phyloP scores from a whole-genome alignment of 2,113 vertebrate genomes.

The Ameiurus melas region DNA sequence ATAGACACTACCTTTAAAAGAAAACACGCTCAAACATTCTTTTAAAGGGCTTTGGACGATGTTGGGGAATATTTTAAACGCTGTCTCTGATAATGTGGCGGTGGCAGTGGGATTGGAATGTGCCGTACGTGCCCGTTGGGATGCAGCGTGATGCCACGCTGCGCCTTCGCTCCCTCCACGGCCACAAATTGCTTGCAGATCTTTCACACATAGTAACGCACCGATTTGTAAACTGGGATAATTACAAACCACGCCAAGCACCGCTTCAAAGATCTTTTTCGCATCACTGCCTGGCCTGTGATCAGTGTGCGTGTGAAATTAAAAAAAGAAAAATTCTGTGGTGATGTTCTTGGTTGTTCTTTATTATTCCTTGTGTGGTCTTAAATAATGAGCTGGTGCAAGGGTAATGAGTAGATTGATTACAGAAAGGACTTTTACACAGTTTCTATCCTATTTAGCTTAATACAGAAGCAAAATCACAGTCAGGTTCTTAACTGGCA shows the following conservation, averaged over 20 bases:
- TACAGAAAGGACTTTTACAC: conserved; percentile 32
- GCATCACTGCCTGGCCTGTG: conserved; percentile 50
- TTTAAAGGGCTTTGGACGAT: conserved; percentile 13
- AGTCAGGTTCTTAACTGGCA: neutral
- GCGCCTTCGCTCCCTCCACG: conserved; percentile 57
- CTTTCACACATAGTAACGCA: conserved; percentile 79
- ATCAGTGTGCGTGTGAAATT: conserved; percentile 20
- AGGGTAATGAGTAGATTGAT: conserved; percentile 33
- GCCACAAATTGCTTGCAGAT: conserved; percentile 80
- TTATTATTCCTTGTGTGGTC: conserved; percentile 33
- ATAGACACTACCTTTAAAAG: neutral
- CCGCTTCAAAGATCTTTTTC: conserved; percentile 56
- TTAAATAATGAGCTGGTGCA: conserved; percentile 10
- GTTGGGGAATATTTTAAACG: conserved; percentile 9
- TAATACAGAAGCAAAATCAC: neutral
- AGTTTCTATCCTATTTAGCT: neutral
- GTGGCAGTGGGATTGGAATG: conserved; percentile 63
- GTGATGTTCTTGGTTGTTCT: conserved; percentile 26
- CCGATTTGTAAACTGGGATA: conserved; percentile 73
- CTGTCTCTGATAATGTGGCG: conserved; percentile 27
- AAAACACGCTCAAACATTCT: neutral
- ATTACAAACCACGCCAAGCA: conserved; percentile 63
- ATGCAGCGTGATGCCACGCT: conserved; percentile 32
- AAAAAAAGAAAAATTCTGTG: neutral
- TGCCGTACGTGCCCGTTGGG: conserved; percentile 65